These are phyloP conservation scores for Trichonephila inaurata DNA, from an alignment of 1,140 invertebrate species.

Conservation along the genomic window DNA sequence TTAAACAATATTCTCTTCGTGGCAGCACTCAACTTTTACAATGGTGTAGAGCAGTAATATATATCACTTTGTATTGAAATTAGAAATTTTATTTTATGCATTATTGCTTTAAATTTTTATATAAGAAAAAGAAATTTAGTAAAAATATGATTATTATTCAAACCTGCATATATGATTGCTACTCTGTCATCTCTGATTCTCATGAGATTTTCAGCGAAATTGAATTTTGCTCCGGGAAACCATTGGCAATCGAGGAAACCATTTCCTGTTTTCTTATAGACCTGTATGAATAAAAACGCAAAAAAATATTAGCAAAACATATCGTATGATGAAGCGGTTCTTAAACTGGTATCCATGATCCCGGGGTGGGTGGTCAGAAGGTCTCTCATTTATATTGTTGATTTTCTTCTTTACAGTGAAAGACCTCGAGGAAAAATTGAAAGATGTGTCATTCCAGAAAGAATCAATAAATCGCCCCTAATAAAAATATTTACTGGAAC, in stretches of 20 bases:
- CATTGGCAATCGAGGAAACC: conserved; percentile 76
- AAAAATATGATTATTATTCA: background rate
- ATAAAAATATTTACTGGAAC: no score
- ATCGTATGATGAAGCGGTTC: no score
- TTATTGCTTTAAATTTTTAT: background rate
- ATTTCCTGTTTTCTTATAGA: conserved; percentile 15
- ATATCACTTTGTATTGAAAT: background rate
- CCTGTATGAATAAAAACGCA: background rate
- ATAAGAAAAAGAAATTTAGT: background rate
- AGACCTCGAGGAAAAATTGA: no score
- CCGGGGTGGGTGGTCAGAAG: no score
- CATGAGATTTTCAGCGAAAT: conserved; percentile 79
- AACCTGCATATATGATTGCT: conserved; percentile 33
- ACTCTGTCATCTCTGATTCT: conserved; percentile 75
- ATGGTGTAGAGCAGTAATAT: no score
- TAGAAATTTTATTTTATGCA: background rate
- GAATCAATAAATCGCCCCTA: no score
- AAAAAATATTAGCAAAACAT: background rate
- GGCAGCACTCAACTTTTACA: no score
- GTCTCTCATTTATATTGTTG: no score
- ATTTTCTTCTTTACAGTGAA: no score
- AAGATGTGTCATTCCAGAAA: no score
- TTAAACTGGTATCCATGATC: no score
- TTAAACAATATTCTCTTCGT: no score
- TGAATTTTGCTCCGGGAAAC: conserved; percentile 78